Evolutionary conservation across 2,113 vertebrate genomes (phyloP).

Genomic region (Mola mola): DNA sequence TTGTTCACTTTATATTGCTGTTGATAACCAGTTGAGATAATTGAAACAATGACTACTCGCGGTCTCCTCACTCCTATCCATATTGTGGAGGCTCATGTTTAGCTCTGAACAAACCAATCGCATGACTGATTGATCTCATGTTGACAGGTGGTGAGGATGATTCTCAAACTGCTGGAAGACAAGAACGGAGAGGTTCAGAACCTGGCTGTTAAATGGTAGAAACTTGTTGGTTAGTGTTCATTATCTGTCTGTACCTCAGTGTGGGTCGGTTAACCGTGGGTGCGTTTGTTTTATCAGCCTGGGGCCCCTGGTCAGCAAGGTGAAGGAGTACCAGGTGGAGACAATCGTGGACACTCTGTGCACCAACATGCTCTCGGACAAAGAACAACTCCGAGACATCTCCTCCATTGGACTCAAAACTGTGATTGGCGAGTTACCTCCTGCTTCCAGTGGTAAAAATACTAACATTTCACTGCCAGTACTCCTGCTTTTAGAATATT

Average conservation of each 20-base stretch:
- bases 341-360: constrained; percentile 98
- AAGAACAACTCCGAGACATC: constrained; percentile 97
- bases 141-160: constrained; percentile 94
- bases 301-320: constrained; percentile 97
- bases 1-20: too few relatives aligned
- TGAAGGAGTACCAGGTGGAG: constrained; percentile 99
- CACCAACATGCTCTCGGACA: constrained; percentile 99
- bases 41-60: too few relatives aligned
- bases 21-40: too few relatives aligned
- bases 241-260: too few relatives aligned
- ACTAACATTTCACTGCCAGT: too few relatives aligned
- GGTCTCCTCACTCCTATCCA: too few relatives aligned
- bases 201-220: constrained; percentile 96
- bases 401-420: constrained; percentile 99
- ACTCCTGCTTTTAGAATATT: too few relatives aligned
- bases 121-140: not conserved
- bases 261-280: constrained; percentile 25
- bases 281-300: constrained; percentile 81
- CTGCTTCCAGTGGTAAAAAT: constrained; percentile 91
- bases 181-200: constrained; percentile 99
- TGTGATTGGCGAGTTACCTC: constrained; percentile 98
- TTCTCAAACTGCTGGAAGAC: constrained; percentile 96
- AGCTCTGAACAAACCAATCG: too few relatives aligned
- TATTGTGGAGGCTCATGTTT: too few relatives aligned
- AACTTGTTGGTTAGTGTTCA: too few relatives aligned